Percentiles rank a stretch among this genome's conserved stretches.
Evolutionary conservation across 2,888 invertebrate genomes (phyloP).

Genomic region (Agriopis aurantiaria): DNA sequence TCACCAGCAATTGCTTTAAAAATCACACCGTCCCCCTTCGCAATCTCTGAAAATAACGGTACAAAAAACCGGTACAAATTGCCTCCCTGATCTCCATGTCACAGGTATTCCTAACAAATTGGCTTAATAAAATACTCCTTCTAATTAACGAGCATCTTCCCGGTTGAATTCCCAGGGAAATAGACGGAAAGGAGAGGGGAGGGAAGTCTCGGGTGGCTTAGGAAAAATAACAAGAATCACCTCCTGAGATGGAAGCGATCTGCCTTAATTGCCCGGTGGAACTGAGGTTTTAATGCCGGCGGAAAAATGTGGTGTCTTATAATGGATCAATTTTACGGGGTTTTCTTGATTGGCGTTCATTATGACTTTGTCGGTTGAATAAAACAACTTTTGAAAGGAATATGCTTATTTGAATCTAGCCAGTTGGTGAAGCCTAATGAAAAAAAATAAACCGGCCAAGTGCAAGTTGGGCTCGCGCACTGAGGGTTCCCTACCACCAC

Average conservation of each 20-base stretch:
- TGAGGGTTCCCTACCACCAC: too few relatives aligned
- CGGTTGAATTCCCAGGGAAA: conserved; percentile 42
- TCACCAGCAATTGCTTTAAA: conserved; percentile 46
- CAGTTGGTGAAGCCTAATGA: too few relatives aligned
- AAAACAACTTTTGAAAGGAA: background rate
- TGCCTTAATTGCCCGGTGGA: conserved; percentile 65
- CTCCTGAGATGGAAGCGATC: conserved; percentile 79
- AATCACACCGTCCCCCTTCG: conserved; percentile 48
- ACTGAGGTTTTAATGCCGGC: conserved; percentile 34
- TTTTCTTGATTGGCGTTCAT: conserved; percentile 31
- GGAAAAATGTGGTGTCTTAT: conserved; percentile 41
- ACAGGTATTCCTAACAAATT: conserved; percentile 82
- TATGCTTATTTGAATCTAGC: background rate
- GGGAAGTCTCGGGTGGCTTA: conserved; percentile 44
- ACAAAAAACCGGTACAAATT: conserved; percentile 47
- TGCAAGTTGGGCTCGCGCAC: too few relatives aligned
- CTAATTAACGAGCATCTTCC: conserved; percentile 74
- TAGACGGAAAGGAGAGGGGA: conserved; percentile 41
- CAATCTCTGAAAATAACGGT: conserved; percentile 53
- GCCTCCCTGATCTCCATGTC: conserved; percentile 41
- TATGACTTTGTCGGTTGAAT: conserved; percentile 1
- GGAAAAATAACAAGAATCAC: conserved; percentile 81
- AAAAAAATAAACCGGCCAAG: too few relatives aligned
- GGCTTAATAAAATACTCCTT: conserved; percentile 81
- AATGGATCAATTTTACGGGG: conserved; percentile 30